Percentiles rank a stretch among this genome's conserved stretches.
These are phyloP conservation scores for Cacoxenus indagator DNA, from an alignment of 2,888 invertebrate genomes.

Conservation along the genomic window DNA sequence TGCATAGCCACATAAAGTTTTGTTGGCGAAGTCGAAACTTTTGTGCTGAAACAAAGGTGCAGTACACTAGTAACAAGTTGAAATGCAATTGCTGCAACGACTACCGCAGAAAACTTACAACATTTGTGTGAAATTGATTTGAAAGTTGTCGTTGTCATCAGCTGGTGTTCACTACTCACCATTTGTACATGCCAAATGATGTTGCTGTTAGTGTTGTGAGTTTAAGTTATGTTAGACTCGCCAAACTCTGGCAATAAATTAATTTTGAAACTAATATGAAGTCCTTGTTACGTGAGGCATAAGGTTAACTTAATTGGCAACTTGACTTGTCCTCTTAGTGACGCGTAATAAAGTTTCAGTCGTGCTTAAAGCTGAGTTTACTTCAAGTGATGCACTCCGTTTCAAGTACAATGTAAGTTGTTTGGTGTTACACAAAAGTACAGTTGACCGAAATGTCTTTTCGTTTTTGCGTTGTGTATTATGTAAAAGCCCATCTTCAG, in stretches of 20 bases:
- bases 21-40: neutral
- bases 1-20: neutral
- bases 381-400: neutral
- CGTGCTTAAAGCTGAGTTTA: neutral
- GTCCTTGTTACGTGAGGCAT: conserved; percentile 13
- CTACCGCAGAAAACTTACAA: conserved; percentile 22
- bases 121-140: conserved; percentile 25
- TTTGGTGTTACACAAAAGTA: neutral
- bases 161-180: neutral
- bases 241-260: conserved; percentile 42
- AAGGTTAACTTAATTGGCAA: conserved; percentile 31
- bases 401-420: neutral
- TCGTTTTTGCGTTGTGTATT: neutral
- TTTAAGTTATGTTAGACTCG: neutral
- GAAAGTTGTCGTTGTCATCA: conserved; percentile 11
- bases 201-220: neutral
- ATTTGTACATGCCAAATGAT: neutral
- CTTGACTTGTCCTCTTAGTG: conserved; percentile 5
- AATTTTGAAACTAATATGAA: conserved; percentile 45
- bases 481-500: no score
- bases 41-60: conserved; percentile 3
- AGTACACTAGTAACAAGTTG: conserved; percentile 1
- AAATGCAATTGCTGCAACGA: conserved; percentile 19
- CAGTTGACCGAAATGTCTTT: neutral
- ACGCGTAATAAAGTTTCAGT: neutral